Conservation (phyloP, 1,140 invertebrate species). For the Metopolophium dirhodum region DNA sequence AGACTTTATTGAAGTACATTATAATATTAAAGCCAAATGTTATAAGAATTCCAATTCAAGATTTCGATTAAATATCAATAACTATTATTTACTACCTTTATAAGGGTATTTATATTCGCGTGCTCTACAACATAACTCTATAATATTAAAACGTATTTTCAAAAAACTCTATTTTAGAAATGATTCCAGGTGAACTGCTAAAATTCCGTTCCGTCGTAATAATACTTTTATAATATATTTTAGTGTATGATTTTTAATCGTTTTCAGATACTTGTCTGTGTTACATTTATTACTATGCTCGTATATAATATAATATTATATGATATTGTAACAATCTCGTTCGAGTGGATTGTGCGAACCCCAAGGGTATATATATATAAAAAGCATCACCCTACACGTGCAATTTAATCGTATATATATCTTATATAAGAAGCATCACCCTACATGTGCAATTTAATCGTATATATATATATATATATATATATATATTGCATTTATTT, state of each 20-base stretch:
- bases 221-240: background rate
- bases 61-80: too few relatives aligned
- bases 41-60: too few relatives aligned
- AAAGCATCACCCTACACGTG: background rate
- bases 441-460: background rate
- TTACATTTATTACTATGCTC: background rate
- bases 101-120: background rate
- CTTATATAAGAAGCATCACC: background rate
- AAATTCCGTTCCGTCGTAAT: background rate
- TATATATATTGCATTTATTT: background rate
- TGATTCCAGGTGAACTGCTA: background rate
- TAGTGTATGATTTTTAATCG: background rate
- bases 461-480: background rate
- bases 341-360: background rate
- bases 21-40: too few relatives aligned
- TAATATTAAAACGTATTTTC: background rate
- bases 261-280: background rate
- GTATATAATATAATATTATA: background rate
- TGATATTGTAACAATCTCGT: background rate
- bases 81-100: too few relatives aligned
- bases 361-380: background rate
- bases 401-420: background rate
- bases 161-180: background rate
- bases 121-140: background rate
- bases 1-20: too few relatives aligned